phyloP scores from a whole-genome alignment of 30 jellyfish, hydroid and myxozoan genomes.

The Catostylus mosaicus region DNA sequence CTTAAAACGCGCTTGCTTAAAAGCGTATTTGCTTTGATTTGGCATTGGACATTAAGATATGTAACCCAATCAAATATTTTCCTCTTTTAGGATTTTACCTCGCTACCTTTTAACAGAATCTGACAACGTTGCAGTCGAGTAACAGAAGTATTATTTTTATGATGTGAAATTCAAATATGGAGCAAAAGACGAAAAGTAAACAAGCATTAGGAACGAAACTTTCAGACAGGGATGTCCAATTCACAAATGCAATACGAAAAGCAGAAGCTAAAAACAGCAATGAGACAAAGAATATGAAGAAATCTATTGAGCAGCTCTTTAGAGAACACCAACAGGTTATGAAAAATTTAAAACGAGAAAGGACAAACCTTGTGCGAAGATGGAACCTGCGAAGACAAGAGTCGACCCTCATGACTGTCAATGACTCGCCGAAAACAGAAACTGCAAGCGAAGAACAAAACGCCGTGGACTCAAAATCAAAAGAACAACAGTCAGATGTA shows the following conservation, averaged over 20 bases:
- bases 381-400: constrained; percentile 24
- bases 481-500: neutral
- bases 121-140: too few species aligned
- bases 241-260: constrained; percentile 47
- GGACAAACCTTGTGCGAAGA: constrained; percentile 22
- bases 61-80: too few species aligned
- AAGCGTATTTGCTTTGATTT: too few species aligned
- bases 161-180: neutral
- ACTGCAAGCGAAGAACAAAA: neutral
- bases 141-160: neutral
- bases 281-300: constrained; percentile 54
- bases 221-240: constrained; percentile 43
- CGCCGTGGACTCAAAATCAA: neutral
- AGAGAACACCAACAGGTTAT: constrained; percentile 62
- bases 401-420: neutral
- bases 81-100: too few species aligned
- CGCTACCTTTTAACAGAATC: too few species aligned
- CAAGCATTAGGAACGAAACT: constrained; percentile 8
- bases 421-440: constrained; percentile 3
- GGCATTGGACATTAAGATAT: too few species aligned
- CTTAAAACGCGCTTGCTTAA: too few species aligned
- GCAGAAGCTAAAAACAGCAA: constrained; percentile 60
- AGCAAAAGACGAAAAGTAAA: constrained; percentile 12
- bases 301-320: constrained; percentile 37
- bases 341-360: constrained; percentile 38